Evolutionary conservation across 2,888 invertebrate species (phyloP), one percentile per base, ranked within the genome.

Genomic region (Clistopyga incitator): DNA sequence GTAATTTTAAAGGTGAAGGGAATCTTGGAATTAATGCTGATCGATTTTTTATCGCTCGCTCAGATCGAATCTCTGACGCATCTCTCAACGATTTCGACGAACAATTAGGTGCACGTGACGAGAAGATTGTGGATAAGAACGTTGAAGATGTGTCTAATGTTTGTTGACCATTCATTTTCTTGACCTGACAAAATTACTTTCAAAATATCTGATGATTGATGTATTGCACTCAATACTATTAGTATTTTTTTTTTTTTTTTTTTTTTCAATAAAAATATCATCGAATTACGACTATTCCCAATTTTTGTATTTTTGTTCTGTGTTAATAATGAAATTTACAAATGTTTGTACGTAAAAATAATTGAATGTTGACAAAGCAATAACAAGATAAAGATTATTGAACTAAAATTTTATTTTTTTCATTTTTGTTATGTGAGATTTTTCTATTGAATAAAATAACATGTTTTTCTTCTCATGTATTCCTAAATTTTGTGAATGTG

Each of bases 31-130:
- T 18, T n/a, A 18, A 50, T 50, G 54, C 11, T 13, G 23, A 20
- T 54, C 8, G 54, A 23, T 23, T 38, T 65, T 65, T 65, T 56
- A 56, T 56, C 56, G 56, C 23, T 56, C 15, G 1, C 15, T 4
- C 23, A 25, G 25, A 56, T 56, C 56, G 25, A 56, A n/a, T 3
- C 3, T 34, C 29, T 61, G 59, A 61, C 59, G 59, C 18, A 38
- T 29, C 20, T 15, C 34, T 34, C 8, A n/a, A 25, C 23, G 0
- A 29, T 34, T n/a, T 34, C n/a, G 13, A 59, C 34, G 15, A 59
- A 59, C 59, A 59, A 59, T 59, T n/a, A 18, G 61, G 18, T 61
- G 61, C 61, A 29, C 61, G 61, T 61, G 34, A 61, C 38, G n/a
- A 18, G 29, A n/a, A 6, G 8, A 61, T 34, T 2, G 34, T 34